Percentiles rank a stretch among this genome's conserved stretches.
Conservation (phyloP, 2,113 vertebrate species). For the Macaca mulatta region DNA sequence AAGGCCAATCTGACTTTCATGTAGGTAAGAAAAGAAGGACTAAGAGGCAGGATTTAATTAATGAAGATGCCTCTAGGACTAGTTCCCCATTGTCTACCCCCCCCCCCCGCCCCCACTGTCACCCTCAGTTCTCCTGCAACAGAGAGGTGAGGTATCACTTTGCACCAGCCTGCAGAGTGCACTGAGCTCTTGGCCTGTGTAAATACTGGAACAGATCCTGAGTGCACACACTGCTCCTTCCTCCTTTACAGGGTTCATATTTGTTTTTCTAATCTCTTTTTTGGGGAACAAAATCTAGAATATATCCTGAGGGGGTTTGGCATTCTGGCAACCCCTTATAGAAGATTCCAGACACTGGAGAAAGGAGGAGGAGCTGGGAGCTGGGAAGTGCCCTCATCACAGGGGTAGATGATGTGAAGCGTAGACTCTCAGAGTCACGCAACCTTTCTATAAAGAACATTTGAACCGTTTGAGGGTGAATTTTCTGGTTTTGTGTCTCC, state of each 20-base stretch:
- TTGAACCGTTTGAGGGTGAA: background rate
- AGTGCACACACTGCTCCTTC: no score
- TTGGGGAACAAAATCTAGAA: background rate
- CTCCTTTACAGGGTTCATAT: background rate
- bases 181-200: background rate
- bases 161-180: no score
- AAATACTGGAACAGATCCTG: background rate
- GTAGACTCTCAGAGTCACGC: background rate
- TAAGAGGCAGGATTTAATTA: background rate
- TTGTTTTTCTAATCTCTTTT: background rate
- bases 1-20: background rate
- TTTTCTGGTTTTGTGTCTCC: background rate
- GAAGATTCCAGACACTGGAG: background rate
- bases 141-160: background rate
- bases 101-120: accelerated
- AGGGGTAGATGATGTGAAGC: background rate
- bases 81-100: no score
- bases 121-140: background rate
- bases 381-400: background rate
- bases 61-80: background rate
- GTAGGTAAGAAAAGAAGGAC: background rate
- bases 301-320: background rate
- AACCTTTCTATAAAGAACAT: background rate
- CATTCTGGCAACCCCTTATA: background rate
- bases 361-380: background rate